Evolutionary conservation across 2,797 vertebrate genomes (phyloP), one percentile per base, ranked within the genome.

Genomic region (Acropternis orthonyx): DNA sequence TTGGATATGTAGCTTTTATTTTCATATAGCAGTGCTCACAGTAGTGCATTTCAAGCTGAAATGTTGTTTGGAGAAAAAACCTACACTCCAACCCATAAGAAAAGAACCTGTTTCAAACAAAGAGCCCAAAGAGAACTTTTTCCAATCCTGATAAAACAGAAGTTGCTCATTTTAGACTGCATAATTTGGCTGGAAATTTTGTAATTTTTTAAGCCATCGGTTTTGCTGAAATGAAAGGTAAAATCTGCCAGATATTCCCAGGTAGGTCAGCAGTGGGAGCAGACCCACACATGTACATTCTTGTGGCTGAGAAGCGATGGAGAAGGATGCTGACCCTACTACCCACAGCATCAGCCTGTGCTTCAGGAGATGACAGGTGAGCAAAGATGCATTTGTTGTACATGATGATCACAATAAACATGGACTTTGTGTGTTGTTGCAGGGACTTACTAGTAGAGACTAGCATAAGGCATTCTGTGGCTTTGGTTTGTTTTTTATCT

Each of bases 101-200:
- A 89, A 90, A 88, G 16, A 55, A 73, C 9, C 26, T 34, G 8
- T 75, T 90, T 78, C 39, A 59, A 12, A 3, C 7, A 66, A 75
- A 73, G 7, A 78, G 13, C 36, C 44, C 39, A n/a, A 90, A 72
- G 19, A 86, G 19, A 95, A 93, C 83, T 96, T 95, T 63, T 49
- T 3, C 13, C 9, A 23, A n/a, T 54, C 28, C 39, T 56, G 22
- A 41, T 51, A 14, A 37, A 73, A 43, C 39, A 6, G 37, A 67
- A 69, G 4, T 67, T 36, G 4, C 6, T 58, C 0, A 28, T 61
- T 91, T 73, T 56, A 32, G 36, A 16, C 23, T 30, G 36, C 43
- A 27, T 69, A 46, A 61, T 86, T 71, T 86, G 21, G 1, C 32
- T 72, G 49, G 41, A 63, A 85, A 73, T 9, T 2, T 79, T 14